phyloP scores from a whole-genome alignment of 1,140 invertebrate species.

The Drosophila ambigua region DNA sequence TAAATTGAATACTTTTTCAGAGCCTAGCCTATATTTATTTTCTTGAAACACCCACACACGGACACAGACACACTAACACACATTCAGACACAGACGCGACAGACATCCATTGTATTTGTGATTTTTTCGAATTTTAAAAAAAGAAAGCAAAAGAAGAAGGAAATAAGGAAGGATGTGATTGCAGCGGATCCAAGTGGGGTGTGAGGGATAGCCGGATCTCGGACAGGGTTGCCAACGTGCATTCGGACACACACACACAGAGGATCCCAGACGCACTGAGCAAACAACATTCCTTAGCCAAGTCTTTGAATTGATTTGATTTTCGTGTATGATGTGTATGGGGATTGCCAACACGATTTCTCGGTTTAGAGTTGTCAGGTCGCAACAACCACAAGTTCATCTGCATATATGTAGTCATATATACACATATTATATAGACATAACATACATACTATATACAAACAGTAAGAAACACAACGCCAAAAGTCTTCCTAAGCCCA shows the following conservation, averaged over 20 bases:
- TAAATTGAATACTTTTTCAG: conserved; percentile 47
- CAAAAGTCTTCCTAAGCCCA: conserved; percentile 81
- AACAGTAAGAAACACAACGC: conserved; percentile 73
- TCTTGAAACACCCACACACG: conserved; percentile 38
- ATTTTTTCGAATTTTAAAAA: conserved; percentile 60
- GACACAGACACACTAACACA: conserved; percentile 35
- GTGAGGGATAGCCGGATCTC: conserved; percentile 4
- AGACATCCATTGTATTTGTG: conserved; percentile 73
- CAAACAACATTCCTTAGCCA: conserved; percentile 72
- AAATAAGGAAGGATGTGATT: conserved; percentile 19
- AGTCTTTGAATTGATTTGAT: conserved; percentile 70
- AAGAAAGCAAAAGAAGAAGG: conserved; percentile 38
- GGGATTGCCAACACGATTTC: conserved; percentile 38
- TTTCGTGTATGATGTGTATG: conserved; percentile 37
- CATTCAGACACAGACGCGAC: conserved; percentile 32
- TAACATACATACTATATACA: conserved; percentile 43
- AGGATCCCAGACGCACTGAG: conserved; percentile 16
- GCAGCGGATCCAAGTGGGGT: conserved; percentile 6
- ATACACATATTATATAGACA: conserved; percentile 45
- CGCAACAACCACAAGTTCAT: conserved; percentile 39
- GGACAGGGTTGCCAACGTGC: conserved; percentile 4
- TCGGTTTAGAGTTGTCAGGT: conserved; percentile 37
- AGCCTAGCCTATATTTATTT: conserved; percentile 64
- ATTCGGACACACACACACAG: conserved; percentile 6
- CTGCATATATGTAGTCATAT: conserved; percentile 32